Conservation (phyloP, 2,888 invertebrate species). For the Mythimna ferrago region DNA sequence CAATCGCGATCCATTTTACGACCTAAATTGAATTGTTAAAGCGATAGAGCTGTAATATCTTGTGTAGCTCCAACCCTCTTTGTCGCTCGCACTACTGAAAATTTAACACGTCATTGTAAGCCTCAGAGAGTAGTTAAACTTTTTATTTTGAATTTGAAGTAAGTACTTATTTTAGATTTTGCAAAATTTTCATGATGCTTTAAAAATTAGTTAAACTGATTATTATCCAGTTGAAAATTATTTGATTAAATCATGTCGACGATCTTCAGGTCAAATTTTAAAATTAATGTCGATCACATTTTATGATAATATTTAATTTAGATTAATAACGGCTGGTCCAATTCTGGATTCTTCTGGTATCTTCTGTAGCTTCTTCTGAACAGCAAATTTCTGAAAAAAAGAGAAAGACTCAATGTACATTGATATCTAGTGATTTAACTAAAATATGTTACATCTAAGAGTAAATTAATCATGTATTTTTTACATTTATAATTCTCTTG, state of each 20-base stretch:
- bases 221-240: background rate
- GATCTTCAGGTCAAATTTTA: background rate
- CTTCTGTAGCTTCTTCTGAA: background rate
- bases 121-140: background rate
- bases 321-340: background rate
- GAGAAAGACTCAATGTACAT: slow-evolving; percentile 10
- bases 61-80: no score
- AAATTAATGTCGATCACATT: no score
- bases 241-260: background rate
- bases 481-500: no score
- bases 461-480: background rate
- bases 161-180: background rate
- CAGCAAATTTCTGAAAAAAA: slow-evolving; percentile 45
- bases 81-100: no score
- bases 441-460: background rate
- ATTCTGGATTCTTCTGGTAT: background rate
- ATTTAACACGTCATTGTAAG: no score
- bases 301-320: background rate
- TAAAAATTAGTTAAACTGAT: background rate
- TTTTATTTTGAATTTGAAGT: background rate
- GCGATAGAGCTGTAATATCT: no score
- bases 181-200: background rate
- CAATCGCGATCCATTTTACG: no score
- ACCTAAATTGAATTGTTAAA: no score
- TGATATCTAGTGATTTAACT: background rate